Conservation (phyloP, 2,888 invertebrate species). For the Metellina segmentata region DNA sequence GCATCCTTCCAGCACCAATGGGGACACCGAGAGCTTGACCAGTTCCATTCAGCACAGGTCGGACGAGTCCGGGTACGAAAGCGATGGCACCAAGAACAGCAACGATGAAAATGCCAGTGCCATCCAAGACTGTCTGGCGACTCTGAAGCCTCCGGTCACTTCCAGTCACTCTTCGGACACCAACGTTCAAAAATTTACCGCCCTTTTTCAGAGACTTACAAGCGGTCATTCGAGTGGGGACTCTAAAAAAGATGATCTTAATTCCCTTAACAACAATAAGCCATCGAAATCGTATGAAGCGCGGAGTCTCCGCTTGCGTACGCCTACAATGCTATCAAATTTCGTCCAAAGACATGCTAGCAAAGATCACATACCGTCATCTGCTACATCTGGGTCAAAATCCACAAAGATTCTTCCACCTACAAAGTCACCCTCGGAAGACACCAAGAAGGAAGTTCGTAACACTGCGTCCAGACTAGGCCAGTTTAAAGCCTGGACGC, state of each 20-base stretch:
- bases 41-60: constrained; percentile 83
- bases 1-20: constrained; percentile 59
- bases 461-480: constrained; percentile 64
- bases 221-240: constrained; percentile 34
- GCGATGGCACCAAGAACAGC: constrained; percentile 84
- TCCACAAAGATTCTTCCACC: constrained; percentile 35
- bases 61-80: constrained; percentile 91
- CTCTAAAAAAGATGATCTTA: constrained; percentile 61
- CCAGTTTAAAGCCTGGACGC: constrained; percentile 77
- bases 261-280: constrained; percentile 3
- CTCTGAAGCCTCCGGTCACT: background rate
- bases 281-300: constrained; percentile 63
- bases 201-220: constrained; percentile 73
- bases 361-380: constrained; percentile 46
- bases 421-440: constrained; percentile 39
- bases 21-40: constrained; percentile 75
- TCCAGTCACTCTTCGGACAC: constrained; percentile 41
- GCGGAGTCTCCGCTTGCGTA: constrained; percentile 67
- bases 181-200: constrained; percentile 71
- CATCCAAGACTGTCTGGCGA: background rate
- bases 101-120: constrained; percentile 63
- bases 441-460: constrained; percentile 59
- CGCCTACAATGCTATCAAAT: constrained; percentile 63
- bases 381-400: constrained; percentile 30
- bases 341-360: constrained; percentile 65